phyloP scores from a whole-genome alignment of 2,888 invertebrate genomes.

The Melanophora roralis region DNA sequence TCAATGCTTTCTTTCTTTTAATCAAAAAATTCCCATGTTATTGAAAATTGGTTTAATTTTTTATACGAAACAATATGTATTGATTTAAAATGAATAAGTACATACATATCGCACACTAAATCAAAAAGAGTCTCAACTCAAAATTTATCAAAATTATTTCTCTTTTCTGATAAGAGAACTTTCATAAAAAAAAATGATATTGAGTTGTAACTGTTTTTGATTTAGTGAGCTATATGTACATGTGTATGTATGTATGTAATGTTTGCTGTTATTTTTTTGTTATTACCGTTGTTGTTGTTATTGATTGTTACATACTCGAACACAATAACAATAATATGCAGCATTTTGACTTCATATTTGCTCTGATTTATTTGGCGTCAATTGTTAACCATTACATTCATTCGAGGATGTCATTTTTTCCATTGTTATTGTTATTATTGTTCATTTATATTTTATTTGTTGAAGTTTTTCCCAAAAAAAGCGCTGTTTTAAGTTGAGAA shows the following conservation, averaged over 20 bases:
- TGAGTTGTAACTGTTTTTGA: too few relatives aligned
- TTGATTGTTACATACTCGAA: conserved; percentile 27
- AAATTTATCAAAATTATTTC: too few relatives aligned
- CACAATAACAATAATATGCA: conserved; percentile 36
- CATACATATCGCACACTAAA: too few relatives aligned
- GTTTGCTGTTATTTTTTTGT: conserved; percentile 37
- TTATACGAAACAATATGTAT: conserved; percentile 4
- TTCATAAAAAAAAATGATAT: too few relatives aligned
- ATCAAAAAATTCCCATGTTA: too few relatives aligned
- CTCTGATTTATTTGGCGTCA: conserved; percentile 69
- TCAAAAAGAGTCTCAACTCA: too few relatives aligned
- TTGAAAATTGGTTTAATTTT: conserved; percentile 12
- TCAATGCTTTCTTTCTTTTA: too few relatives aligned
- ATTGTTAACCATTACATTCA: conserved; percentile 65
- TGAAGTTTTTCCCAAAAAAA: conserved; percentile 24
- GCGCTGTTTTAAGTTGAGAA: conserved; percentile 2
- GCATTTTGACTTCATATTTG: conserved; percentile 66
- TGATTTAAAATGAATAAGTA: conserved; percentile 31
- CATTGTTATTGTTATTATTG: conserved; percentile 47
- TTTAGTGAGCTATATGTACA: too few relatives aligned
- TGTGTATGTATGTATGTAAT: not conserved
- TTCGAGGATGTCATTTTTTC: conserved; percentile 58
- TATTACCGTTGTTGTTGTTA: too few relatives aligned
- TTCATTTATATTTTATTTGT: not conserved
- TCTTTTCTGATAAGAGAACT: too few relatives aligned